These are phyloP conservation scores for Artibeus jamaicensis DNA, from an alignment of 2,797 vertebrate species.

Conservation along the genomic window DNA sequence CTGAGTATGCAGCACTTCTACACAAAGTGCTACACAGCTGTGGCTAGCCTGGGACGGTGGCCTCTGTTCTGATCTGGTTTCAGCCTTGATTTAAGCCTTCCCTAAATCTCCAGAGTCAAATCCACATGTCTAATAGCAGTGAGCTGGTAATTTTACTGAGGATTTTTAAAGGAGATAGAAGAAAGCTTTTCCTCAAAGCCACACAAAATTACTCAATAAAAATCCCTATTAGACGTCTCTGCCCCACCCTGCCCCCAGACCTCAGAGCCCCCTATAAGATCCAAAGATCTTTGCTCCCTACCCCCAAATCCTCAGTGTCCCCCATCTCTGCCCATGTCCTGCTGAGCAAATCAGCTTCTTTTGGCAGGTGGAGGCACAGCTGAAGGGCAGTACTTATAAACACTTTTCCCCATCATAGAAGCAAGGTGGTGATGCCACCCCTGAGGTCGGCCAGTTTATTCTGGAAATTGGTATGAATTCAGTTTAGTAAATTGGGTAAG, in stretches of 20 bases:
- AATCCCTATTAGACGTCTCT: not conserved
- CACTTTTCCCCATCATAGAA: not conserved
- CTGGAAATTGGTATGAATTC: not conserved
- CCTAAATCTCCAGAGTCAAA: not conserved
- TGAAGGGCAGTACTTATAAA: not conserved
- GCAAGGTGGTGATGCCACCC: not conserved
- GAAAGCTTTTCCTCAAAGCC: not conserved
- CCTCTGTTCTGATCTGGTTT: not conserved
- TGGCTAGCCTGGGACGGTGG: not conserved
- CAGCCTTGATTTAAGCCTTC: not conserved
- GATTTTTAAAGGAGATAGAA: not conserved
- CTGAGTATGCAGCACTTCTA: not conserved
- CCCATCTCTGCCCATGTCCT: not conserved
- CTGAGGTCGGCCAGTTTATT: not conserved
- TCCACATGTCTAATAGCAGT: not conserved
- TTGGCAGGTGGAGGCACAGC: not conserved
- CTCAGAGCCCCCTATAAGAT: not conserved
- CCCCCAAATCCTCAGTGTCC: not conserved
- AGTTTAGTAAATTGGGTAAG: not conserved
- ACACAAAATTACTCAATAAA: not conserved
- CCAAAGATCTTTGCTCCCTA: not conserved
- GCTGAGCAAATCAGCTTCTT: not conserved
- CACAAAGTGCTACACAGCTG: not conserved
- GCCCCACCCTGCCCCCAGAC: not conserved
- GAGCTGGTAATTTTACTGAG: not conserved